Evolutionary conservation across 2,797 vertebrate genomes (phyloP), one percentile per base, ranked within the genome.

Genomic region (Parambassis ranga): DNA sequence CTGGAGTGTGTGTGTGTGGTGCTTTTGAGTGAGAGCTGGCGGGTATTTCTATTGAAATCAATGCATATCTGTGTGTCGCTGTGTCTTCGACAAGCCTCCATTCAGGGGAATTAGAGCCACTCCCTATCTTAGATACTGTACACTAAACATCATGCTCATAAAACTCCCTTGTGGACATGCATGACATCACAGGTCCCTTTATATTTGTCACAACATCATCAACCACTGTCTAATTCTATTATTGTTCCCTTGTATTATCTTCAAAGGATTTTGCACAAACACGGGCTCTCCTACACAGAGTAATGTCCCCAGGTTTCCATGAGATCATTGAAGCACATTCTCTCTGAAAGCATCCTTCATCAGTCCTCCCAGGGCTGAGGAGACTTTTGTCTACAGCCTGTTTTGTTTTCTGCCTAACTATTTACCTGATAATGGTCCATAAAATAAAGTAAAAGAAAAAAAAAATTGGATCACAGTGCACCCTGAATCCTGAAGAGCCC

Each of bases 251-350:
- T 55, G 26, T 36, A 62, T 77, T 72, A 73, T 79, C 75, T 53
- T 81, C 71, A 80, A 83, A 79, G 65, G 23, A n/a, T 57, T 71
- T 44, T 30, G n/a, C 31, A 65, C 33, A 42, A 75, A 69, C 36
- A 33, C 24, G 22, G 31, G 2, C n/a, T 58, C 18, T 71, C 18
- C 64, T 39, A 5, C 48, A 36, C 37, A 36, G 24, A 49, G 55
- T 33, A 22, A 46, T 64, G 66, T 76, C 58, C 56, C 38, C 1
- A 5, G 30, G 26, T 77, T 82, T 79, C 49, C 49, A 76, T 78
- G 67, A 76, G 51, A 65, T 86, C 68, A 77, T 7, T 63, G 57
- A 59, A 55, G 23, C 52, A 36, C 19, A 10, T 35, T 47, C 44
- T 51, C 42, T 71, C 22, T 50, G 23, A n/a, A 15, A 49, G 41